These are phyloP conservation scores for Coregonus ussuriensis DNA, from an alignment of 2,797 vertebrate species.

Conservation along the genomic window DNA sequence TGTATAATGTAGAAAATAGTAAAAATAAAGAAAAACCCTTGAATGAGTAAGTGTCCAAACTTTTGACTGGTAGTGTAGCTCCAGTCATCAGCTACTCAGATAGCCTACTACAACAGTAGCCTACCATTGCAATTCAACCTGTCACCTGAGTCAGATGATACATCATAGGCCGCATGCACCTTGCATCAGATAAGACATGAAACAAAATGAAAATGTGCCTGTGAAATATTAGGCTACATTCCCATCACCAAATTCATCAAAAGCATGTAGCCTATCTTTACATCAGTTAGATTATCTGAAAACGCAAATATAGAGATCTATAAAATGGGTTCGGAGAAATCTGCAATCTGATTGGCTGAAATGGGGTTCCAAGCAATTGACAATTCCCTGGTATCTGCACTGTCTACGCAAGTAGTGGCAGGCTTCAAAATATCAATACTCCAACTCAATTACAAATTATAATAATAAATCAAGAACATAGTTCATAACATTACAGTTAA, in stretches of 20 bases:
- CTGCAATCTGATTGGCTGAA: too few species aligned
- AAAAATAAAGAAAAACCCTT: too few species aligned
- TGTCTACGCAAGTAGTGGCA: too few species aligned
- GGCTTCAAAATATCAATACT: too few species aligned
- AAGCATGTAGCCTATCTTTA: background rate
- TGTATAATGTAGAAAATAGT: too few species aligned
- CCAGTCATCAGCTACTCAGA: background rate
- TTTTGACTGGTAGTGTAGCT: background rate
- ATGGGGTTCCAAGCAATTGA: too few species aligned
- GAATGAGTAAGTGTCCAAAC: too few species aligned
- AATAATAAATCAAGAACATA: too few species aligned
- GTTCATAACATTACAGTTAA: background rate
- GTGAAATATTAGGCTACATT: background rate
- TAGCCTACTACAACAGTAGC: background rate
- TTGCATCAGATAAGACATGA: background rate
- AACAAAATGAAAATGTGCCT: background rate
- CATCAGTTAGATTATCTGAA: background rate
- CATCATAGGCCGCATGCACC: background rate
- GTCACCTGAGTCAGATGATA: background rate
- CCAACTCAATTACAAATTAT: too few species aligned
- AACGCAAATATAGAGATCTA: too few species aligned
- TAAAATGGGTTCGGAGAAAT: too few species aligned
- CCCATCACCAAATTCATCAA: background rate
- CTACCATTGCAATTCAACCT: background rate
- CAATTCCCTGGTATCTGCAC: too few species aligned